These are phyloP conservation scores for Notoglanidium macrostoma DNA, from an alignment of 2,797 vertebrate species.

Conservation along the genomic window DNA sequence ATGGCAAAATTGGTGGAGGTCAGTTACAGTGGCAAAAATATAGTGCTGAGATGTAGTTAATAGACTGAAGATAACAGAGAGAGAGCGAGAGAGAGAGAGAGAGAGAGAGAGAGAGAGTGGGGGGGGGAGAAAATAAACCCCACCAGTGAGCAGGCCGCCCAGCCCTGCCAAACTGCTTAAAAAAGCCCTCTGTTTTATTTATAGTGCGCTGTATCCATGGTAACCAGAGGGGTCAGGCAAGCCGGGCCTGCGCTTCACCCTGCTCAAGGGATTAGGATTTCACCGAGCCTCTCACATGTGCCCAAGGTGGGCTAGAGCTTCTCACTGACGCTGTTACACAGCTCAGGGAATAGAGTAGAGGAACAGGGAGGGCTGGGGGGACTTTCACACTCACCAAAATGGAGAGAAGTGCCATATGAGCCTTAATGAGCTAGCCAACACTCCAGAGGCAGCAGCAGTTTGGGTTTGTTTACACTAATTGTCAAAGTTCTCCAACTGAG, in stretches of 20 bases:
- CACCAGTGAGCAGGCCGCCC: slow-evolving; percentile 78
- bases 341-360: slow-evolving; percentile 70
- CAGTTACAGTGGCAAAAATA: slow-evolving; percentile 8
- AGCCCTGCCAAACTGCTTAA: slow-evolving; percentile 88
- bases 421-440: slow-evolving; percentile 64
- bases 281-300: slow-evolving; percentile 86
- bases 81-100: not conserved
- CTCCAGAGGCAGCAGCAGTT: slow-evolving; percentile 54
- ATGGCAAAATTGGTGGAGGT: not conserved
- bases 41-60: slow-evolving; percentile 56
- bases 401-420: slow-evolving; percentile 58
- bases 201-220: slow-evolving; percentile 99
- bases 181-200: slow-evolving; percentile 94
- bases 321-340: slow-evolving; percentile 72
- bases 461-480: slow-evolving; percentile 47
- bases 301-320: slow-evolving; percentile 79
- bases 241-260: slow-evolving; percentile 96
- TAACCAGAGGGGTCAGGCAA: slow-evolving; percentile 99
- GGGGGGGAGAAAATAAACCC: slow-evolving; percentile 76
- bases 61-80: slow-evolving; percentile 37
- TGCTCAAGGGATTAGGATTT: slow-evolving; percentile 97
- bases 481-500: slow-evolving; percentile 49
- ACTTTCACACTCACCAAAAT: slow-evolving; percentile 57
- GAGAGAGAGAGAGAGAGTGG: slow-evolving; percentile 52
- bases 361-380: slow-evolving; percentile 56